Base-by-base conservation (phyloP, 2,888 invertebrate genomes). In the Hedychridium roseum region DNA sequence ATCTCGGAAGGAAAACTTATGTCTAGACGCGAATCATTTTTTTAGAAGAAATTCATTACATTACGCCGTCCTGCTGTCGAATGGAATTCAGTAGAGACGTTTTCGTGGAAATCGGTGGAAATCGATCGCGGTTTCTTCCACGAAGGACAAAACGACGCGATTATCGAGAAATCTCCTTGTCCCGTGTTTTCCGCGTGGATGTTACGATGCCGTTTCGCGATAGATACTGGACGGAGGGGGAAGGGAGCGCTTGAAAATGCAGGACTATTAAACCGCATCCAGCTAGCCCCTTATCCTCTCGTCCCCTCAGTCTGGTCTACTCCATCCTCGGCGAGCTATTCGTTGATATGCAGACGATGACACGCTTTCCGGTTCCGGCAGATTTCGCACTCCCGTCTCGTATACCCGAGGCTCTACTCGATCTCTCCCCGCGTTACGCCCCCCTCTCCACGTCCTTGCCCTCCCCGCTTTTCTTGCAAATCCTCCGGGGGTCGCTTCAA, bases 331-430 rank as follows among this genome's bases (percentile, higher is more conserved):
- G 28, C 43, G 34, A 39, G 51, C 54, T 48, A 57, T 61, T 65
- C 60, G 68, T 68, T 68, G 68, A 69, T 69, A 67, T 69, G 66
- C 68, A 60, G 63, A 62, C 64, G 65, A 65, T 65, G 65, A 66
- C 64, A 53, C 64, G 62, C 57, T 69, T 67, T 69, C 67, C 68
- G 67, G 66, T 69, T 68, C 66, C 67, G 67, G 67, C 60, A 59
- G 63, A 64, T 67, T 66, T 60, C 54, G 58, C 66, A 66, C 59
- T 66, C 67, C 45, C 51, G 57, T 64, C 64, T 68, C 64, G 65
- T 66, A 52, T 56, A 44, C 44, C 53, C 46, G 21, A 12, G 21
- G 30, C 32, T 20, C 23, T 6, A 14, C 21, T 11, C 3, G 26
- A 26, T 23, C 16, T 18, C 2, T 7, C 26, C 23, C 9, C 20